Evolutionary conservation across 2,113 vertebrate species (phyloP).

Genomic region (Mesoclemmys tuberculata): DNA sequence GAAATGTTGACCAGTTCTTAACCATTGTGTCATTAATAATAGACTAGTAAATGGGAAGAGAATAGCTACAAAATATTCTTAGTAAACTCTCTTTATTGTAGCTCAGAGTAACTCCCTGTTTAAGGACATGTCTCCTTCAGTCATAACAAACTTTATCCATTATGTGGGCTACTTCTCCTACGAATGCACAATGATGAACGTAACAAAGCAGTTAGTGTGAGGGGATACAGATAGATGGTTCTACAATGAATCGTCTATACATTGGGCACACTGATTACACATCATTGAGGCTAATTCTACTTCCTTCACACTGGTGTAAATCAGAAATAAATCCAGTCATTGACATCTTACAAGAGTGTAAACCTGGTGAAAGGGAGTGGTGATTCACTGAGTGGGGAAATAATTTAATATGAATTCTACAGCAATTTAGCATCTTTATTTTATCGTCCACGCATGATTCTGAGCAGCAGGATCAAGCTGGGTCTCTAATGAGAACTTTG

Average conservation of each 20-base stretch:
- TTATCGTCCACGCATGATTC: constrained; percentile 69
- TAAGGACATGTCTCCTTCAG: constrained; percentile 43
- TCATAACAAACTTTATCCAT: background rate
- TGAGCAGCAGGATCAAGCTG: constrained; percentile 47
- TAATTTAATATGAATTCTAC: constrained; percentile 11
- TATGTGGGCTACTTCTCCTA: background rate
- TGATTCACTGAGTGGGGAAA: background rate
- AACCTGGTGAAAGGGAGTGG: constrained; percentile 57
- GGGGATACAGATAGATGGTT: constrained; percentile 62
- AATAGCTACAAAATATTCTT: background rate
- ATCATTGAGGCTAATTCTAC: constrained; percentile 33
- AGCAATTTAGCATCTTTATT: constrained; percentile 64
- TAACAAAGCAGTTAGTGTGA: constrained; percentile 52
- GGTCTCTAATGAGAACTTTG: constrained; percentile 65
- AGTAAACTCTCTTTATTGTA: background rate
- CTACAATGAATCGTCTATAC: constrained; percentile 37
- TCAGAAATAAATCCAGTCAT: constrained; percentile 4
- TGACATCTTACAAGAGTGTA: background rate
- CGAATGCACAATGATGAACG: background rate
- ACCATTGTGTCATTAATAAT: background rate
- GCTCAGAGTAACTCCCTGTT: constrained; percentile 5
- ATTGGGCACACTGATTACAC: constrained; percentile 23
- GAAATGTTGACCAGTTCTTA: constrained; percentile 6
- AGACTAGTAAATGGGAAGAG: constrained; percentile 20
- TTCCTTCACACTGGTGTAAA: constrained; percentile 33